These are phyloP conservation scores for Toxotes chatareus DNA, from an alignment of 2,113 vertebrate species.

Conservation along the genomic window DNA sequence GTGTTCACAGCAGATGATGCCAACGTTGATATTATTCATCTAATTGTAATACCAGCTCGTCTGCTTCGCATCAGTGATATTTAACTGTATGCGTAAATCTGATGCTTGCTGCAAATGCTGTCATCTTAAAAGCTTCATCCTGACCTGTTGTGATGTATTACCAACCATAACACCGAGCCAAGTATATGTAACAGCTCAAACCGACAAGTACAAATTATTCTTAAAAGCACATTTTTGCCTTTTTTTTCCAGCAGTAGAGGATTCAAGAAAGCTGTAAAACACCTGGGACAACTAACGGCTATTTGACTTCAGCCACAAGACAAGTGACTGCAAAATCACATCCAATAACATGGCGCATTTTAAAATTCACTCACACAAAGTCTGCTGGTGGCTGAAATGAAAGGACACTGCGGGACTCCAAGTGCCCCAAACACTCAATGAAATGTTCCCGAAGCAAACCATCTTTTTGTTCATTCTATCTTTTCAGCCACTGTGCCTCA, in stretches of 20 bases:
- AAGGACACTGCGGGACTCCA: conserved; percentile 35
- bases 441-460: conserved; percentile 55
- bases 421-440: conserved; percentile 27
- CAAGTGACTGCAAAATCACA: conserved; percentile 11
- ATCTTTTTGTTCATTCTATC: conserved; percentile 48
- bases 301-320: conserved; percentile 10
- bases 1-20: neutral
- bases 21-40: neutral
- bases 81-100: neutral
- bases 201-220: neutral
- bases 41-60: neutral
- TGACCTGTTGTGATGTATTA: neutral
- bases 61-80: neutral
- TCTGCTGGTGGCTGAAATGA: conserved; percentile 22
- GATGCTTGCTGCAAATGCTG: neutral
- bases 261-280: neutral
- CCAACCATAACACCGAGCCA: neutral
- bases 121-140: conserved; percentile 6
- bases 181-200: neutral
- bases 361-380: conserved; percentile 16
- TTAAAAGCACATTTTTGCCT: neutral
- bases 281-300: neutral
- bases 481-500: conserved; percentile 49
- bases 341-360: conserved; percentile 5
- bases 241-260: neutral